phyloP scores from a whole-genome alignment of 2,797 vertebrate genomes.

The Paedocypris micromegethes region DNA sequence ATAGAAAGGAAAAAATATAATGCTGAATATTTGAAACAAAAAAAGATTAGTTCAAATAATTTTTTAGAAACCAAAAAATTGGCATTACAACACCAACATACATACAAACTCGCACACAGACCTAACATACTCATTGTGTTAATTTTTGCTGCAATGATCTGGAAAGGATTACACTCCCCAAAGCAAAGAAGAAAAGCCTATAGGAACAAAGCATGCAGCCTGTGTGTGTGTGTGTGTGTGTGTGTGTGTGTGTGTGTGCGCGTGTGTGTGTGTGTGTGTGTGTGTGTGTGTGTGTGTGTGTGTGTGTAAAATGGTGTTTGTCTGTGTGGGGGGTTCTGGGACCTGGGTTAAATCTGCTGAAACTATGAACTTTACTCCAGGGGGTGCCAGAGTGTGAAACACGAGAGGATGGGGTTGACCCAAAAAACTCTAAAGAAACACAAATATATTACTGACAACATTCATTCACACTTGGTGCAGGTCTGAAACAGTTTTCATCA shows the following conservation, averaged over 20 bases:
- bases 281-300: constrained; percentile 1
- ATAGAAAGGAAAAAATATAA: too few species aligned
- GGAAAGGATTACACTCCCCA: constrained; percentile 1
- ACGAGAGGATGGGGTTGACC: constrained; percentile 50
- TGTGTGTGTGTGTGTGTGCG: too few species aligned
- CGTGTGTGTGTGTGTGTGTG: not conserved
- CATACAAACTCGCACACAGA: too few species aligned
- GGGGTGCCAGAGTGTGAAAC: constrained; percentile 58
- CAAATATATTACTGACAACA: constrained; percentile 21
- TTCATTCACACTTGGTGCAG: constrained; percentile 6
- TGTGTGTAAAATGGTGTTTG: constrained; percentile 41
- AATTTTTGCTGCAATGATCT: too few species aligned
- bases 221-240: too few species aligned
- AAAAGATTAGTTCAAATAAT: too few species aligned
- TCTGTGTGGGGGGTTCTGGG: constrained; percentile 37
- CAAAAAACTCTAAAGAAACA: constrained; percentile 40
- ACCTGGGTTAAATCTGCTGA: constrained; percentile 51
- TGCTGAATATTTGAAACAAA: too few species aligned
- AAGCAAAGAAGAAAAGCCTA: constrained; percentile 43
- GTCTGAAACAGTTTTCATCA: not conserved
- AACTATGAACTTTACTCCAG: constrained; percentile 67
- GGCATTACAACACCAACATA: too few species aligned
- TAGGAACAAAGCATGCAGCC: constrained; percentile 43
- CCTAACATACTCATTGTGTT: too few species aligned
- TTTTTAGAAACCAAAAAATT: too few species aligned